Evolutionary conservation across 2,797 vertebrate species (phyloP).

Genomic region (Hoplostethus mediterraneus): DNA sequence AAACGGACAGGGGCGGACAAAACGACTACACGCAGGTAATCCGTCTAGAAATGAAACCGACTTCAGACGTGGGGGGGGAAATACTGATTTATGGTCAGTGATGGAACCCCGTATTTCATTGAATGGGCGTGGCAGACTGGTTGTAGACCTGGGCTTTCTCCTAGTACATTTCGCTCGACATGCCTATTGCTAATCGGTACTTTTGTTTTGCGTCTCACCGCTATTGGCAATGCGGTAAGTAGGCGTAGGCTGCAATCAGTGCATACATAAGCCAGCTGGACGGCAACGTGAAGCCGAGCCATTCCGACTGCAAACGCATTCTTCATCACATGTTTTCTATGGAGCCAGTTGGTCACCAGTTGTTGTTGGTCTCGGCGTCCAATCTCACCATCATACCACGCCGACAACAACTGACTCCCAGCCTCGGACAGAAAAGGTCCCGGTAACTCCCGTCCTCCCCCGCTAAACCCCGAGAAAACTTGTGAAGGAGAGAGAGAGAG

Average conservation of each 20-base stretch:
- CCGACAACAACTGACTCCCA: slow-evolving; percentile 84
- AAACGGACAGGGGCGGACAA: slow-evolving; percentile 71
- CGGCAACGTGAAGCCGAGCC: slow-evolving; percentile 39
- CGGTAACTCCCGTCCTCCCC: slow-evolving; percentile 82
- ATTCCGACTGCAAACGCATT: slow-evolving; percentile 69
- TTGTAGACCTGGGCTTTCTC: slow-evolving; percentile 28
- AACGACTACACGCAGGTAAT: slow-evolving; percentile 84
- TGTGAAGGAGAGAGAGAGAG: slow-evolving; percentile 78
- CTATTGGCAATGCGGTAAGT: slow-evolving; percentile 26
- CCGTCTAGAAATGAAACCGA: slow-evolving; percentile 1
- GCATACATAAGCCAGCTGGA: slow-evolving; percentile 49
- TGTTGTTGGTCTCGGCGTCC: slow-evolving; percentile 77
- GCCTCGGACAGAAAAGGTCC: slow-evolving; percentile 82
- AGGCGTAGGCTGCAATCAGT: slow-evolving; percentile 25
- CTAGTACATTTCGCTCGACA: slow-evolving; percentile 15
- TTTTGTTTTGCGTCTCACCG: slow-evolving; percentile 23
- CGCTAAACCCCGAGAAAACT: slow-evolving; percentile 76
- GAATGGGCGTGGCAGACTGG: slow-evolving; percentile 81
- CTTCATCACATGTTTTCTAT: slow-evolving; percentile 72
- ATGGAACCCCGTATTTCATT: slow-evolving; percentile 57
- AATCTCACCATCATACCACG: slow-evolving; percentile 70
- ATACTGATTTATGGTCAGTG: slow-evolving; percentile 26
- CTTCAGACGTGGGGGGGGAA: background rate
- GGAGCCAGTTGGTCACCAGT: slow-evolving; percentile 80
- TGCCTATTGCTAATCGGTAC: background rate